These are phyloP conservation scores for Otis tarda DNA, from an alignment of 2,113 vertebrate species.

Conservation along the genomic window DNA sequence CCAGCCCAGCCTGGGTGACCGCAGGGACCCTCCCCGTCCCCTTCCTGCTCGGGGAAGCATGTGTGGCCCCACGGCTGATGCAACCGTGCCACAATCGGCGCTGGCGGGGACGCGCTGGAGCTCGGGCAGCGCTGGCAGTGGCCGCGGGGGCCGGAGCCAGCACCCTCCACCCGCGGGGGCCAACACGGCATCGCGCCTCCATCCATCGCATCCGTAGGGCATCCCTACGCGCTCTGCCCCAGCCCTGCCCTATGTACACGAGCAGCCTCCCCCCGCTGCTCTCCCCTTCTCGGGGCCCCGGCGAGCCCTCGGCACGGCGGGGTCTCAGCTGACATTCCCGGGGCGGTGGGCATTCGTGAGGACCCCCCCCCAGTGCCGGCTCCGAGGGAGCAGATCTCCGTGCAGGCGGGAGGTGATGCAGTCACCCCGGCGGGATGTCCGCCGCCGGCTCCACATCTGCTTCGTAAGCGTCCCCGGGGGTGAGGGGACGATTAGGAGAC, in stretches of 20 bases:
- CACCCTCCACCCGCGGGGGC: not conserved
- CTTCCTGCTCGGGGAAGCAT: not conserved
- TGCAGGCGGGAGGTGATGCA: not conserved
- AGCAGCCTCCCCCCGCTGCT: not conserved
- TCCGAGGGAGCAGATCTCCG: not conserved
- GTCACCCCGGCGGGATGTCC: not conserved
- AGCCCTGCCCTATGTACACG: not conserved
- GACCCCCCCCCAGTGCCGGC: not conserved
- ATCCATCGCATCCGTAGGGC: not conserved
- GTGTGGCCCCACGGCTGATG: not conserved
- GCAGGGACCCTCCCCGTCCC: not conserved
- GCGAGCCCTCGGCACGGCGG: not conserved
- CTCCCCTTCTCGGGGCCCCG: not conserved
- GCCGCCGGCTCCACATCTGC: slow-evolving; percentile 25
- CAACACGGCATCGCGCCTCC: rapidly evolving
- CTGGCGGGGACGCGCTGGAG: not conserved
- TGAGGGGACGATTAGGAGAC: slow-evolving; percentile 54
- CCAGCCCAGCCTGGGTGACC: not conserved
- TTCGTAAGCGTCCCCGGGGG: slow-evolving; percentile 33
- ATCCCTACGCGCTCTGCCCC: not conserved
- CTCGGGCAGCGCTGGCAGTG: not conserved
- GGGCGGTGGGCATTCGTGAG: not conserved
- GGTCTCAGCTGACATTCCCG: not conserved
- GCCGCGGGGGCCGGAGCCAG: rapidly evolving
- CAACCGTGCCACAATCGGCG: not conserved